Percentiles rank a stretch among this genome's conserved stretches.
Conservation (phyloP, 2,888 invertebrate species). For the Clunio marinus region DNA sequence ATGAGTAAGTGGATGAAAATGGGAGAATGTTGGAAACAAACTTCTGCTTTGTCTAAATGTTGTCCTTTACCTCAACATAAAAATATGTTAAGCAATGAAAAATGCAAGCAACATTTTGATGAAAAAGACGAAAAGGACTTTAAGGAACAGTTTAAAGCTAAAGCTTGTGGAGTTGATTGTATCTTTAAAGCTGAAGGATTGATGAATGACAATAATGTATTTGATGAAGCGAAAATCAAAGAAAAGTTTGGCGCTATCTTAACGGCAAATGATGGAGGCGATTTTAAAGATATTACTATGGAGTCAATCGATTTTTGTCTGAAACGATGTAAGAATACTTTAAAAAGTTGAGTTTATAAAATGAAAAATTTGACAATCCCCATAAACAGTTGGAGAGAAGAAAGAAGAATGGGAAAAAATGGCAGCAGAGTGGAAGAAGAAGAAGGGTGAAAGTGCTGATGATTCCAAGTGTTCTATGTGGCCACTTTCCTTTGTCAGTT, state of each 20-base stretch:
- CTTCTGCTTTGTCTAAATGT: no score
- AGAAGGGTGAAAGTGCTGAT: neutral
- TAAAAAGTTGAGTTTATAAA: neutral
- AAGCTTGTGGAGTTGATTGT: conserved; percentile 2
- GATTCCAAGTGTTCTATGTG: neutral
- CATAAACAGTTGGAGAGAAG: neutral
- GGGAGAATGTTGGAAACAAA: no score
- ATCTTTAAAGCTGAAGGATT: neutral
- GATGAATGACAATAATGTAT: neutral
- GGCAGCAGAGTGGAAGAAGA: neutral
- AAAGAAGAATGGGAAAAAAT: neutral
- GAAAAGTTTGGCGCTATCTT: no score
- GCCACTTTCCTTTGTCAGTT: neutral
- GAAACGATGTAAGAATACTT: neutral
- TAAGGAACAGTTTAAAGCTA: conserved; percentile 13
- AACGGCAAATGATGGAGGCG: neutral
- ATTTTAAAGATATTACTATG: neutral
- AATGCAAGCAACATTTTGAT: conserved; percentile 2
- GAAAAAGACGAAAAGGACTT: neutral
- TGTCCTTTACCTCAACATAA: no score
- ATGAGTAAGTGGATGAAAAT: no score
- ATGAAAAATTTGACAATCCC: neutral
- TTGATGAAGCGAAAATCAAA: no score
- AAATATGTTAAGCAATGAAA: neutral
- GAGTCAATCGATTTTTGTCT: neutral